Conservation (phyloP, 2,113 vertebrate species). For the Urocitellus parryii region DNA sequence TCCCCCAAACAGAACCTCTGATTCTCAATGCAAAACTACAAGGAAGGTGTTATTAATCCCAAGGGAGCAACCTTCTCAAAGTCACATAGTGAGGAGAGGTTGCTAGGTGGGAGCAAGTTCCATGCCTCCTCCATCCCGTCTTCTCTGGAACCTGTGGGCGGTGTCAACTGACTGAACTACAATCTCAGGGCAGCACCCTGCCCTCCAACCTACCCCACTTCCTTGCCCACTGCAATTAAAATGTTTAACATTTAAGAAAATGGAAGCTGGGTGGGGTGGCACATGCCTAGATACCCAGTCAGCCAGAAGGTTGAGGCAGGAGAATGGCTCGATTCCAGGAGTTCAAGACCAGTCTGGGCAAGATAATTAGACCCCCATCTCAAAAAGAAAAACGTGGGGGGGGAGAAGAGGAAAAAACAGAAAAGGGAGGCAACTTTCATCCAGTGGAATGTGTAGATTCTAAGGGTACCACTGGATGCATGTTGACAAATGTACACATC, state of each 20-base stretch:
- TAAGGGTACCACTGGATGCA: not conserved
- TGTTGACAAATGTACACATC: not conserved
- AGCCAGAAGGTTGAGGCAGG: not conserved
- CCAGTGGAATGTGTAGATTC: fast-evolving
- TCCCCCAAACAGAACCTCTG: not conserved
- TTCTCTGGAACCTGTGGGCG: not conserved
- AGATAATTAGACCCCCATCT: not conserved
- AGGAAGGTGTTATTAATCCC: not conserved
- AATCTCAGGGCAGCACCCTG: not conserved
- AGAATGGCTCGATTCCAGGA: not conserved
- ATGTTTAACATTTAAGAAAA: not conserved
- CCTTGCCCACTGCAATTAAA: not conserved
- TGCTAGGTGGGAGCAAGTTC: too few relatives aligned
- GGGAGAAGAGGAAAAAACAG: not conserved
- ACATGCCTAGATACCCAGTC: not conserved
- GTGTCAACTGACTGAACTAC: not conserved
- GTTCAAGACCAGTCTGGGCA: not conserved
- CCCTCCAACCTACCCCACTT: not conserved
- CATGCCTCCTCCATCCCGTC: not conserved
- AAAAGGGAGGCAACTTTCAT: not conserved
- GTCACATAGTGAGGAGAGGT: not conserved
- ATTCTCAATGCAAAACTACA: not conserved
- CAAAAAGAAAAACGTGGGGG: too few relatives aligned
- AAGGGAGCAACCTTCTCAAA: not conserved
- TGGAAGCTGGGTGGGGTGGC: too few relatives aligned